Evolutionary conservation across 2,113 vertebrate genomes (phyloP), one percentile per base, ranked within the genome.

Genomic region (Ciconia stormi): DNA sequence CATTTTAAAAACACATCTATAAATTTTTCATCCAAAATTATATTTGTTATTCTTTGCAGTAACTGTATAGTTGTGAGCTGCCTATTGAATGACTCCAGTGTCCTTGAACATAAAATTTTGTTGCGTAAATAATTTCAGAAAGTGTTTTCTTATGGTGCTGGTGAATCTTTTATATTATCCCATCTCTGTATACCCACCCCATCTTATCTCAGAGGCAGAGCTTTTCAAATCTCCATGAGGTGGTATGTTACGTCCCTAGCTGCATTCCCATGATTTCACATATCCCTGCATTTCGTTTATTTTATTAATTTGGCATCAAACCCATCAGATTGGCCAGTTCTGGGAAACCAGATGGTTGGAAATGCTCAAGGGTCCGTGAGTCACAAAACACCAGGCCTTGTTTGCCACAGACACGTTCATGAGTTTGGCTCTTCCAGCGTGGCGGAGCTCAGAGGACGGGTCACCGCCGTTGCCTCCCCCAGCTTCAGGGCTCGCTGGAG

Each of bases 281-380:
- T 71, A 85, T 34, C 61, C 12, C 3, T 13, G 3, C 38, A 14
- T 82, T 76, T 80, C 2, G 3, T 66, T 88, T 56, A 46, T 70
- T 94, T 84, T 65, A 47, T 87, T 84, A 65, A 40, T 94, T 84
- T 84, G 44, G 69, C 77, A 87, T 49, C 52, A 76, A 69, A 87
- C 26, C 36, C 9, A 3, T 93, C 69, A 79, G 80, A 76, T 81
- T 91, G 72, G 34, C 83, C 74, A 66, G 44, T 78, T 83, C 77
- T 91, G 92, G 83, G 46, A 84, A 95, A 81, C 29, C 56, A 29
- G 53, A 23, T 66, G 50, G 44, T 56, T 94, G 27, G 47, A 77
- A 83, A 58, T 27, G 44, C 30, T 82, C n/a, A 62, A 13, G 58
- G 30, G 67, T 58, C 69, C 0, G 0, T 62, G 59, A 63, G 20